These are phyloP conservation scores for Tethya wilhelma DNA, from an alignment of 37 sponge, comb jelly and placozoan genomes.

Conservation along the genomic window DNA sequence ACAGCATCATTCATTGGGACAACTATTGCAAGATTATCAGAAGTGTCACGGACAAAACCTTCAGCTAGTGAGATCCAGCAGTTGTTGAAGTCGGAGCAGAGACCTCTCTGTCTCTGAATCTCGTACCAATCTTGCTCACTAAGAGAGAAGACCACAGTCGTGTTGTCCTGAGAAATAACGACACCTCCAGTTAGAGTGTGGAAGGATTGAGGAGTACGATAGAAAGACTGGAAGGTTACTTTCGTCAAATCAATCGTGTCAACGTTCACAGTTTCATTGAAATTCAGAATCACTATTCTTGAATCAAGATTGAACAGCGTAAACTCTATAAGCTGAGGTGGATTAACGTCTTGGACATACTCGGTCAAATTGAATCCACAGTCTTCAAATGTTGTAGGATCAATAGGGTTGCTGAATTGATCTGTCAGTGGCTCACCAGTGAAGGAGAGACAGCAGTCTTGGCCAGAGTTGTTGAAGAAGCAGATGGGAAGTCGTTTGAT, in stretches of 20 bases:
- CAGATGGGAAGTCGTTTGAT: conserved; percentile 81
- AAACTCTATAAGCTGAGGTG: conserved; percentile 65
- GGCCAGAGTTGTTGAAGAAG: conserved; percentile 50
- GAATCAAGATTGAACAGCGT: conserved; percentile 71
- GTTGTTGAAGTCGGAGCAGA: conserved; percentile 83
- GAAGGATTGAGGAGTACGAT: conserved; percentile 46
- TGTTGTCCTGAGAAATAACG: conserved; percentile 39
- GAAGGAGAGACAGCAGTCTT: conserved; percentile 77
- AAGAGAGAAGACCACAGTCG: conserved; percentile 54
- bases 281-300: conserved; percentile 57
- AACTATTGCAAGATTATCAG: conserved; percentile 56
- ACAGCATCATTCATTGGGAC: conserved; percentile 63
- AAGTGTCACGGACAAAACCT: conserved; percentile 65
- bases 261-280: conserved; percentile 89
- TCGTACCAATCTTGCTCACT: conserved; percentile 59
- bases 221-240: conserved; percentile 87
- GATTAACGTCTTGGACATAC: conserved; percentile 66
- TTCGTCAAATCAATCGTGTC: conserved; percentile 61
- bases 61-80: conserved; percentile 88
- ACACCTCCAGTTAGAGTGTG: conserved; percentile 75
- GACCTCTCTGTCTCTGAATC: conserved; percentile 67
- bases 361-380: conserved; percentile 83
- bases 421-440: conserved; percentile 66
- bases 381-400: conserved; percentile 67
- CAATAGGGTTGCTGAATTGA: conserved; percentile 68